Conservation (phyloP, 2,113 vertebrate species). For the Accipiter cooperii region DNA sequence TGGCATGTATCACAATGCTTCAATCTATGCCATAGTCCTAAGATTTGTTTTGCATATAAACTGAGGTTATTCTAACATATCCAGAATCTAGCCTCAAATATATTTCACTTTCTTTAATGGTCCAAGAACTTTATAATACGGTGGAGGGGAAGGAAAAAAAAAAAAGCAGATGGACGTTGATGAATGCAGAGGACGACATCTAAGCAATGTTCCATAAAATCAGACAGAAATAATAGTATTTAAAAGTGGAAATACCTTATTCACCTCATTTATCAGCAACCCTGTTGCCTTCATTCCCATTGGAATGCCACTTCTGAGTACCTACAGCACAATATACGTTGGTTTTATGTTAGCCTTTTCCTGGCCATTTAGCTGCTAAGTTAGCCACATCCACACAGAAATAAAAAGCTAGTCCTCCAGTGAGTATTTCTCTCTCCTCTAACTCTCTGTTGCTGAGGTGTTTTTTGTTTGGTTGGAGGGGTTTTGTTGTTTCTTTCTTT, state of each 20-base stretch:
- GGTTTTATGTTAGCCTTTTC: background rate
- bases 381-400: background rate
- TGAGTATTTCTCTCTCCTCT: background rate
- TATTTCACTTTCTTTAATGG: background rate
- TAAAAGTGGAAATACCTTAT: background rate
- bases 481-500: background rate
- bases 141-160: background rate
- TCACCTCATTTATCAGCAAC: background rate
- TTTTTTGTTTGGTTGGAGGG: background rate
- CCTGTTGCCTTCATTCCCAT: background rate
- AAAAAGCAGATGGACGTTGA: background rate
- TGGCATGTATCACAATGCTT: accelerated
- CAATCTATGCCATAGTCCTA: background rate
- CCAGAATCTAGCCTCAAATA: background rate
- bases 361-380: background rate
- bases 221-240: background rate
- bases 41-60: background rate
- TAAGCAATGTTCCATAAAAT: background rate
- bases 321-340: background rate
- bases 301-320: background rate
- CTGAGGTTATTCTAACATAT: background rate
- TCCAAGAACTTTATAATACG: background rate
- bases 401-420: background rate
- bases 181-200: background rate
- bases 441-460: background rate